phyloP scores from a whole-genome alignment of 2,113 vertebrate genomes.

The Egretta garzetta region DNA sequence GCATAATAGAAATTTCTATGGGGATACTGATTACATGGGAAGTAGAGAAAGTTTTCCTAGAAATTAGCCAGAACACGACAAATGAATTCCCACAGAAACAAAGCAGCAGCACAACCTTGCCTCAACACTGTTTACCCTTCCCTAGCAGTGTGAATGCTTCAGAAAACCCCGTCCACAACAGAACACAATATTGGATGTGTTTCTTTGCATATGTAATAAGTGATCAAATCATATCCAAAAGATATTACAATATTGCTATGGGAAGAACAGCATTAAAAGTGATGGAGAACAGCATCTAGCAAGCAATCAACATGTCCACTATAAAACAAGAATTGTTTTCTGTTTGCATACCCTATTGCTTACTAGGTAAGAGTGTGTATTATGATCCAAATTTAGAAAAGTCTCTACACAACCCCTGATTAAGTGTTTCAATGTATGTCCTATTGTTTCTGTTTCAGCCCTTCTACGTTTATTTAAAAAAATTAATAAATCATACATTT shows the following conservation, averaged over 20 bases:
- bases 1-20: background rate
- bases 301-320: background rate
- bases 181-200: rapidly evolving
- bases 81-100: background rate
- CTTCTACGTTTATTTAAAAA: background rate
- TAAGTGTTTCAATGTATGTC: background rate
- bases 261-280: background rate
- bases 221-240: background rate
- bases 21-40: background rate
- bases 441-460: background rate
- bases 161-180: background rate
- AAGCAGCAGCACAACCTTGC: background rate
- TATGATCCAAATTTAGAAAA: background rate
- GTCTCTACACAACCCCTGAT: background rate
- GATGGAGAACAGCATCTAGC: background rate
- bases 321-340: background rate
- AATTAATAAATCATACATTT: background rate
- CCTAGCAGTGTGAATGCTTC: background rate
- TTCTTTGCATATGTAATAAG: background rate
- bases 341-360: background rate
- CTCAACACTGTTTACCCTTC: background rate
- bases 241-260: background rate
- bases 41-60: background rate
- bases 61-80: background rate
- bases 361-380: background rate